Evolutionary conservation across 2,113 vertebrate genomes (phyloP).

Genomic region (Carassius carassius): DNA sequence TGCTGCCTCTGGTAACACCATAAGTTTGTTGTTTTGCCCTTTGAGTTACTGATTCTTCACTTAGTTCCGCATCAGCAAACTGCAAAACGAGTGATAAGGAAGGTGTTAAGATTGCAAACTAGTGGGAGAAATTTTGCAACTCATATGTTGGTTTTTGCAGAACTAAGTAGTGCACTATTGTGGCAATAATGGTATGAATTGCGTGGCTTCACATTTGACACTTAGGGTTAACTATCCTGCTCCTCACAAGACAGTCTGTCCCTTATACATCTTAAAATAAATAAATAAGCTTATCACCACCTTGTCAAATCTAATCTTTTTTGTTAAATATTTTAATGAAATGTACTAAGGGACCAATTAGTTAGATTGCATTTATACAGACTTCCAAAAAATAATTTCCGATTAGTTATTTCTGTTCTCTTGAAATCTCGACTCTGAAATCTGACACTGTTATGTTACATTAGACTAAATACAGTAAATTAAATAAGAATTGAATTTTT

Average conservation of each 20-base stretch:
- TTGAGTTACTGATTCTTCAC: background rate
- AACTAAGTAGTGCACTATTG: background rate
- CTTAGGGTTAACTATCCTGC: background rate
- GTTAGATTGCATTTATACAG: background rate
- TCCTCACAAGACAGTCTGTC: background rate
- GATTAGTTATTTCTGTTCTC: no score
- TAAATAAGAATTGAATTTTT: background rate
- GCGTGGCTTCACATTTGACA: background rate
- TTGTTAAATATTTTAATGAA: background rate
- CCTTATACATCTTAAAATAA: no score
- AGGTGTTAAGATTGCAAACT: background rate
- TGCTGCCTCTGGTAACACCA: background rate
- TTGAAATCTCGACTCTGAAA: no score
- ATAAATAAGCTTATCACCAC: no score
- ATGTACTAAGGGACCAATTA: background rate
- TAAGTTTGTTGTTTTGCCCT: background rate
- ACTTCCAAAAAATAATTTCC: background rate
- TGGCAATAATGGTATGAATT: background rate
- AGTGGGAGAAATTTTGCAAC: background rate
- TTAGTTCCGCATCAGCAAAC: constrained; percentile 1
- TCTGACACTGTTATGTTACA: background rate
- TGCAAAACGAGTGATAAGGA: background rate
- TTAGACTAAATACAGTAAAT: background rate
- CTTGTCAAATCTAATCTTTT: background rate
- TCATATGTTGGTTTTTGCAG: background rate